These are phyloP conservation scores for Pyxicephalus adspersus DNA, from an alignment of 2,113 vertebrate species.

Conservation along the genomic window DNA sequence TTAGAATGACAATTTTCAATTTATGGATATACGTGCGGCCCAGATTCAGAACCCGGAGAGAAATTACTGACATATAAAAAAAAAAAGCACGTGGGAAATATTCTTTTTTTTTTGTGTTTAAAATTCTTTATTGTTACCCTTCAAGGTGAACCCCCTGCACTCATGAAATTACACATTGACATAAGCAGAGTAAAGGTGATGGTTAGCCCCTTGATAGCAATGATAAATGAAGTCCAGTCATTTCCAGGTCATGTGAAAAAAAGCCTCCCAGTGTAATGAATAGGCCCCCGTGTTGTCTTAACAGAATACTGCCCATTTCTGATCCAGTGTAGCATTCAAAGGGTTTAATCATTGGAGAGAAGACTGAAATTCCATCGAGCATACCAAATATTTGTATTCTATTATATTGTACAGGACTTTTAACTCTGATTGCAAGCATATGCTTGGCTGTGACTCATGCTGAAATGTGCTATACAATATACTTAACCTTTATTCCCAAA, in stretches of 20 bases:
- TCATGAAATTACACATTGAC: slow-evolving; percentile 12
- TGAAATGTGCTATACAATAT: slow-evolving; percentile 33
- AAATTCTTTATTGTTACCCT: neutral
- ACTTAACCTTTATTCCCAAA: slow-evolving; percentile 53
- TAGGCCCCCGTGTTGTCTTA: slow-evolving; percentile 6
- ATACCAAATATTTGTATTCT: slow-evolving; percentile 53
- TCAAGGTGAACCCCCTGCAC: neutral
- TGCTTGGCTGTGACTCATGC: slow-evolving; percentile 44
- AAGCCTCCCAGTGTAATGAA: neutral
- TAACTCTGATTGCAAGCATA: slow-evolving; percentile 52
- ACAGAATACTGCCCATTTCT: neutral
- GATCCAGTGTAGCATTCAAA: slow-evolving; percentile 7
- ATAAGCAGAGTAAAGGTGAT: slow-evolving; percentile 25
- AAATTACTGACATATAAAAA: no score
- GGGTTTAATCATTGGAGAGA: slow-evolving; percentile 34
- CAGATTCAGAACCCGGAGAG: no score
- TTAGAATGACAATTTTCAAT: no score
- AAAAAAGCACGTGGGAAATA: neutral
- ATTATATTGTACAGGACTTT: slow-evolving; percentile 36
- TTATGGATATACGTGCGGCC: no score
- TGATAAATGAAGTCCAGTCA: neutral
- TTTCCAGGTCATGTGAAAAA: neutral
- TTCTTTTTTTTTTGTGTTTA: neutral
- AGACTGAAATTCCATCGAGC: slow-evolving; percentile 38
- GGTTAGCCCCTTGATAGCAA: slow-evolving; percentile 13